Base-by-base conservation (phyloP, 1,140 invertebrate species). In the Platyscapa corneri region DNA sequence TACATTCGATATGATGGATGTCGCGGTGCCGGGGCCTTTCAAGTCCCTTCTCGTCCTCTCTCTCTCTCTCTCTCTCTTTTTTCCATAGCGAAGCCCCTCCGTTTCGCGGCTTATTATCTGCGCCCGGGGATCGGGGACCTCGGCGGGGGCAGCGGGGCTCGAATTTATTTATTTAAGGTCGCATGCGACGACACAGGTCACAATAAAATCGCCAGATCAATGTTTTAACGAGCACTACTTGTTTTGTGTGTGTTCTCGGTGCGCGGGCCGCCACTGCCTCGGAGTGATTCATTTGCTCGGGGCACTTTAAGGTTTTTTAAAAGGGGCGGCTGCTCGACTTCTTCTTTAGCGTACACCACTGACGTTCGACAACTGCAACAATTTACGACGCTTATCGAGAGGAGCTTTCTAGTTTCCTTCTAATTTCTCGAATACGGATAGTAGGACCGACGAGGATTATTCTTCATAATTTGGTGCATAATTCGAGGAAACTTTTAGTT, bases 91-190 rank as follows among this genome's bases (percentile, higher is more conserved):
- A 30, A 77, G 42, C 42, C 56, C 56, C 53, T 60, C 14, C 67
- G 64, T 27, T 82, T 75, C 82, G 82, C 72, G 72, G 82, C 72
- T 83, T 37, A 83, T 83, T 83, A 83, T 83, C 82, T 83, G 32
- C 53, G 10, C 16, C 42, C 34, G 49, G 2, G 49, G 18, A 46
- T 46, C 16, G 12, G 16, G 16, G n/a, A 56, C 7, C 30, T 14
- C n/a, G 30, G 30, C 3, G n/a, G n/a, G 64, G 10, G 30, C 23
- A 12, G 30, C 7, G n/a, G n/a, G 39, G 3, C n/a, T 3, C 46
- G 49, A 79, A 80, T 80, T 85, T 85, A n/a, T n/a, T n/a, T n/a
- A 74, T 80, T 80, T 85, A 80, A 56, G 20, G 64, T 23, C 12
- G 34, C 39, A 32, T 37, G 39, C 37, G 64, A 82, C 60, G 60